Base-by-base conservation (phyloP, 2,888 invertebrate genomes). In the Calliopum simillimum region DNA sequence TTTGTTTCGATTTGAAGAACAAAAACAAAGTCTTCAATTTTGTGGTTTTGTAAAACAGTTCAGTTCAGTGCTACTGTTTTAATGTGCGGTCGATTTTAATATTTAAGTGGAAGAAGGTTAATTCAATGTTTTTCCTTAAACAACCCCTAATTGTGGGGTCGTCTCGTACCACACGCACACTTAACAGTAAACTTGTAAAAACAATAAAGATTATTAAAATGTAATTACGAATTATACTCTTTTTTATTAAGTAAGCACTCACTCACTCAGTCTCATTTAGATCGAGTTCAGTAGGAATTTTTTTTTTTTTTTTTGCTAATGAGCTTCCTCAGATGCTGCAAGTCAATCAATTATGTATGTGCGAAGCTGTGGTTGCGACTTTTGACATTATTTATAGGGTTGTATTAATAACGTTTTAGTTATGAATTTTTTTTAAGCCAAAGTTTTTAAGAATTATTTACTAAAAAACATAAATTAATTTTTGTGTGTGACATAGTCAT, bases 191-290 rank as follows among this genome's bases (percentile, higher is more conserved):
- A 80, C 74, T 80, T 79, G 79, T 79, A 77, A 82, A 82, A 81
- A 79, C 80, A 79, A 80, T 82, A 77, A 80, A 80, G 80, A 81
- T 83, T 79, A 82, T 82, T 83, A 82, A 82, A 83, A 80, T 80
- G 82, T 81, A 82, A 75, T 76, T 75, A 73, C 70, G 72, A 59
- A 63, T 71, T 73, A 74, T 70, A 71, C 71, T 70, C 71, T 41
- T 59, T 23, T 25, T 33, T 12, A 25, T 1, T 25, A 3, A 25
- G 23, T 23, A n/a, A 16, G 19, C 23, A n/a, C 2, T 33, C 11
- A n/a, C 5, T 12, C 8, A 43, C 14, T 66, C 19, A 12, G 13
- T 46, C 11, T 41, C 21, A 14, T 53, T 53, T 41, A 53, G 53
- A 33, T 64, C 53, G 21, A 53, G 51, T 64, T 25, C 2, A 19